Conservation (phyloP, 2,888 invertebrate species). For the Lottia scabra region DNA sequence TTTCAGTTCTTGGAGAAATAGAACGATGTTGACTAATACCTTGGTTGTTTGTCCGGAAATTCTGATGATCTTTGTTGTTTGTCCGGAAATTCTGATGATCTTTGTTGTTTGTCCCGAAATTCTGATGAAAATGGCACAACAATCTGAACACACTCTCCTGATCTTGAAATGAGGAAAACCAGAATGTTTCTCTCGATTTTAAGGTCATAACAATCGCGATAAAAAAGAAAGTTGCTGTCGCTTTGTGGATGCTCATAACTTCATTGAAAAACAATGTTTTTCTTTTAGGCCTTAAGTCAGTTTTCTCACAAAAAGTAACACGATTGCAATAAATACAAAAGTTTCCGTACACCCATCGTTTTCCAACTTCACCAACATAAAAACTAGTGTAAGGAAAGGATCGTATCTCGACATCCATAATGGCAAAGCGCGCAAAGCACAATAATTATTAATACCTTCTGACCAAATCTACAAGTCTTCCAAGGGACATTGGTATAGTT, state of each 20-base stretch:
- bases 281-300: neutral
- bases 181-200: neutral
- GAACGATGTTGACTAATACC: neutral
- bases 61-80: no score
- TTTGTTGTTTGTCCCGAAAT: no score
- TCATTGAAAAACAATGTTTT: neutral
- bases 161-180: slow-evolving; percentile 17
- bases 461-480: no score
- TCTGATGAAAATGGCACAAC: slow-evolving; percentile 5
- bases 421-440: no score
- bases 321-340: neutral
- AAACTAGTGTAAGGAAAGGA: neutral
- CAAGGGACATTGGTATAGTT: no score
- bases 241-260: slow-evolving; percentile 3
- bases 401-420: neutral
- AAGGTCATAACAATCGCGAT: neutral
- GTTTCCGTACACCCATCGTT: slow-evolving; percentile 13
- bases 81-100: no score
- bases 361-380: slow-evolving; percentile 1
- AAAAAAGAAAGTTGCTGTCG: slow-evolving; percentile 5
- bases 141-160: slow-evolving; percentile 8
- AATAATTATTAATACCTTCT: no score
- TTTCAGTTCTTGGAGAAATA: no score
- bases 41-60: neutral
- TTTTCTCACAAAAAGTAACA: slow-evolving; percentile 10